Conservation (phyloP, 2,888 invertebrate species). For the Andrena fulva region DNA sequence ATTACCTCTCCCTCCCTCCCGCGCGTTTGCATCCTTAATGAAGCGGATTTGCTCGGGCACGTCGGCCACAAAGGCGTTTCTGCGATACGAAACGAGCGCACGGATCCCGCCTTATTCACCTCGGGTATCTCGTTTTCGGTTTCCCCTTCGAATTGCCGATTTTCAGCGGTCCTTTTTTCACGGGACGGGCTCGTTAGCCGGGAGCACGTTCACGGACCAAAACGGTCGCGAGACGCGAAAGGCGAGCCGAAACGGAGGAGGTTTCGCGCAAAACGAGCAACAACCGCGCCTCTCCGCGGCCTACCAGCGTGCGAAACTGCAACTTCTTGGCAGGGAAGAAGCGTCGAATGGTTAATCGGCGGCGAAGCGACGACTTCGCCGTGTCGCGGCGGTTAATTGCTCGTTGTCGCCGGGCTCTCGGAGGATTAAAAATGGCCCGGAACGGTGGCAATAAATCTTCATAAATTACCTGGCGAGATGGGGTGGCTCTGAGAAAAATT, state of each 20-base stretch:
- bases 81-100: constrained; percentile 12
- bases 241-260: constrained; percentile 15
- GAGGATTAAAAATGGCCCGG: constrained; percentile 32
- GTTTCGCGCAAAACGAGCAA: constrained; percentile 8
- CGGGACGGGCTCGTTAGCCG: constrained; percentile 28
- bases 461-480: constrained; percentile 50
- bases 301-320: constrained; percentile 8
- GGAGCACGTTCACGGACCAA: constrained; percentile 13
- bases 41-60: constrained; percentile 65
- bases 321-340: background rate
- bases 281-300: background rate
- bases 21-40: constrained; percentile 72
- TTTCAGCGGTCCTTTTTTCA: constrained; percentile 12
- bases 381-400: constrained; percentile 40
- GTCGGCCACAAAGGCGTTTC: constrained; percentile 50
- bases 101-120: constrained; percentile 3
- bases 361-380: constrained; percentile 5
- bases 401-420: constrained; percentile 19
- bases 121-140: constrained; percentile 13
- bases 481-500: background rate
- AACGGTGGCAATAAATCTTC: constrained; percentile 56
- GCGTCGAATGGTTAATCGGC: constrained; percentile 28
- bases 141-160: constrained; percentile 23
- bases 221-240: constrained; percentile 11
- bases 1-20: constrained; percentile 13